phyloP scores from a whole-genome alignment of 2,113 vertebrate species.

The Podarcis muralis region DNA sequence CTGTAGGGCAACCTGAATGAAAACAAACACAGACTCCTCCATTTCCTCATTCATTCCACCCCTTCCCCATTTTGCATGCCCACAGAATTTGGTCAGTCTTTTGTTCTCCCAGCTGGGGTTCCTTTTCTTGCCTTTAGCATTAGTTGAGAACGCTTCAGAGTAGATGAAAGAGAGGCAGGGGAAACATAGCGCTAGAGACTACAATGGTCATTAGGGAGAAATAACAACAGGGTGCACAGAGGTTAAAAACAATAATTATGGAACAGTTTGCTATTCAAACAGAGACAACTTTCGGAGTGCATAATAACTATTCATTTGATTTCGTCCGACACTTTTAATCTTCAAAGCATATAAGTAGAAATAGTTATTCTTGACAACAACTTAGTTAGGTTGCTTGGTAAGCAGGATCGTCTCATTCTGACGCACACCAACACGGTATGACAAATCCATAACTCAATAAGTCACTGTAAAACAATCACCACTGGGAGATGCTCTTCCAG shows the following conservation, averaged over 20 bases:
- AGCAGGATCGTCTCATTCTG: background rate
- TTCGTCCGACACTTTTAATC: background rate
- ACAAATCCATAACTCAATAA: constrained; percentile 11
- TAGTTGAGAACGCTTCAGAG: constrained; percentile 35
- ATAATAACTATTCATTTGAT: constrained; percentile 57
- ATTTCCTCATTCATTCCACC: background rate
- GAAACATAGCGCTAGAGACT: constrained; percentile 29
- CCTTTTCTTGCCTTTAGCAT: constrained; percentile 43
- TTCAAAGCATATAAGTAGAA: constrained; percentile 21
- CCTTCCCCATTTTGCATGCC: constrained; percentile 16
- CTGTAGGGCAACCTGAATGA: background rate
- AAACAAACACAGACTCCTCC: constrained; percentile 18
- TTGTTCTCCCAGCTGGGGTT: constrained; percentile 55
- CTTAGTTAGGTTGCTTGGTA: constrained; percentile 29
- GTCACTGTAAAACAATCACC: constrained; percentile 7
- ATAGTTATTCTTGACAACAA: constrained; percentile 48
- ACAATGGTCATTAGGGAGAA: constrained; percentile 48
- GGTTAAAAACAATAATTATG: constrained; percentile 60
- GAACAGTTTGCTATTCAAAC: constrained; percentile 50
- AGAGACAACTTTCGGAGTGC: constrained; percentile 56
- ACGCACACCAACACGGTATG: constrained; percentile 4
- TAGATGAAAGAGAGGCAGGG: constrained; percentile 35
- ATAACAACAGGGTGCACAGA: constrained; percentile 49
- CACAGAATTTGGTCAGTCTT: background rate
- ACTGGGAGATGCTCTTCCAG: background rate